A percentile compares a stretch with the other conserved stretches of the same genome.
phyloP scores from a whole-genome alignment of 2,113 vertebrate species.

The Turnix velox region DNA sequence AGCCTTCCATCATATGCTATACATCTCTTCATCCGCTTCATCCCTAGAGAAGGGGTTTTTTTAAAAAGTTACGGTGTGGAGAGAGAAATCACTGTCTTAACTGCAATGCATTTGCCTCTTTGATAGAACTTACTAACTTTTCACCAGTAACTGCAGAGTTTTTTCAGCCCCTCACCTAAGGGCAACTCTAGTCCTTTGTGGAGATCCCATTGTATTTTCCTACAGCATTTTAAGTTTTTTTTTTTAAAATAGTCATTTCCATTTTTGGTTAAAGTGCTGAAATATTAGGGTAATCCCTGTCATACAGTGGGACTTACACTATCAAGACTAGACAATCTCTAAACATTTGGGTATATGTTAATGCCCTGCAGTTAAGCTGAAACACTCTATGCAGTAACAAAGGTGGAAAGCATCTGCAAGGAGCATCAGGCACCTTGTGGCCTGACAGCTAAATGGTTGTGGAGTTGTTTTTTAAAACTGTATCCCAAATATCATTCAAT shows the following conservation, averaged over 20 bases:
- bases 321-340: background rate
- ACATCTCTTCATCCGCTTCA: background rate
- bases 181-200: background rate
- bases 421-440: background rate
- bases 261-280: background rate
- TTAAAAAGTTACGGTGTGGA: no score
- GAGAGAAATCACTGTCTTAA: no score
- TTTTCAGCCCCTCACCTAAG: background rate
- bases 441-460: background rate
- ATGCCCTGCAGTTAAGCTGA: background rate
- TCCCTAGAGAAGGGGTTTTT: background rate
- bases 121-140: background rate
- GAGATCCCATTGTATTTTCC: background rate
- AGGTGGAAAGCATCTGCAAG: background rate
- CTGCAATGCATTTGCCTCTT: rapidly evolving
- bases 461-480: background rate
- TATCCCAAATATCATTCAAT: background rate
- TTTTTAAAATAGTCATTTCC: background rate
- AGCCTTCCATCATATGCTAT: background rate
- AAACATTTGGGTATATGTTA: background rate
- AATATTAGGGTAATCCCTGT: background rate
- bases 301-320: background rate
- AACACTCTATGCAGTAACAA: background rate
- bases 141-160: background rate
- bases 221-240: background rate